Evolutionary conservation across 2,113 vertebrate genomes (phyloP), one percentile per base, ranked within the genome.

Genomic region (Parotia lawesii): DNA sequence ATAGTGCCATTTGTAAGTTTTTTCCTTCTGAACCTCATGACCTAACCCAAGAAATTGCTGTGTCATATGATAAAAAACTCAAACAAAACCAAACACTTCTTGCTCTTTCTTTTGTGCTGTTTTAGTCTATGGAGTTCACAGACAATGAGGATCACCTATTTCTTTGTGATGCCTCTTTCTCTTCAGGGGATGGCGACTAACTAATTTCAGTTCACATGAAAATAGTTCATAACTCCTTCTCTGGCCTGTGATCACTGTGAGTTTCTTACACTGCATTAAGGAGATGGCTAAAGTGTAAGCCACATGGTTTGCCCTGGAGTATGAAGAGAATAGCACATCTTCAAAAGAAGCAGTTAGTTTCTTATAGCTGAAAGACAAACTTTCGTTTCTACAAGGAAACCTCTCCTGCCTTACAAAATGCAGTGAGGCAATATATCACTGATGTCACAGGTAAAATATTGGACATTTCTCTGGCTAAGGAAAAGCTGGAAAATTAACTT

Each of bases 71-170:
- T 42, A 31, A 53, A 50, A 37, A 12, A 17, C 8, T 3, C 17
- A 18, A 37, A 53, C 4, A 64, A 44, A 58, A 51, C 5, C 1
- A 2, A 24, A 5, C 2, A 2, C 1, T 66, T 64, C 23, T 31
- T 37, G 2, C 17, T 57, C 35, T 65, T 83, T 35, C 10, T 47
- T 14, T n/a, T 44, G 6, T 44, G 2, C 25, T 66, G 7, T 40
- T 74, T 70, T 23, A 37, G 5, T 38, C 31, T 42, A 5, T 38
- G 21, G 24, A 57, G 9, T 44, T 50, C 44, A 58, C 31, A 54
- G 35, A 5, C 19, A 66, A 15, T 13, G 48, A 60, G 11, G 14
- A 27, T 35, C 19, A 56, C 3, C 9, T 53, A 1, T 38, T 87
- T 27, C 1, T 62, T 84, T 71, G 33, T 4, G 6, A 53, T 8